Percentiles rank a stretch among this genome's conserved stretches.
Evolutionary conservation across 2,113 vertebrate genomes (phyloP).

Genomic region (Sprattus sprattus): DNA sequence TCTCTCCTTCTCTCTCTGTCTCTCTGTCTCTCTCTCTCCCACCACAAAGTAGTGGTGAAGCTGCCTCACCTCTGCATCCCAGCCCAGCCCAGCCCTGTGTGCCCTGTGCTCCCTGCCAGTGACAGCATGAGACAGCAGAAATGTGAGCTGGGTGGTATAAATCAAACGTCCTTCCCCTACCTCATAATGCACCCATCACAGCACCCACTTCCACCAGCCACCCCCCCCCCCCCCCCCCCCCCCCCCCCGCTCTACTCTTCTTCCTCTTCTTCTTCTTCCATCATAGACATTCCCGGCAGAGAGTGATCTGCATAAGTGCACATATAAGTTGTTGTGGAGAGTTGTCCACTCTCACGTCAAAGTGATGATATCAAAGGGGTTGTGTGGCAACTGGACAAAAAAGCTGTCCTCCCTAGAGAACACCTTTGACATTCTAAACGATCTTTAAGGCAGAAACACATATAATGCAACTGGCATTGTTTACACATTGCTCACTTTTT

Average conservation of each 20-base stretch:
- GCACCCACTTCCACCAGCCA: not conserved
- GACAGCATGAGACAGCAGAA: constrained; percentile 53
- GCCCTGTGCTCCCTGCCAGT: not conserved
- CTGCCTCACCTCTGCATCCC: not conserved
- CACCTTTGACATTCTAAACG: too few relatives aligned
- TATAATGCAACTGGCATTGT: too few relatives aligned
- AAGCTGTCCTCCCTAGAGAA: not conserved
- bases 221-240: not conserved
- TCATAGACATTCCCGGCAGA: not conserved
- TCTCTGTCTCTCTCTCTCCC: not conserved
- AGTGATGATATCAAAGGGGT: not conserved
- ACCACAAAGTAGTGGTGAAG: not conserved
- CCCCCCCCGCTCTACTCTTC: not conserved
- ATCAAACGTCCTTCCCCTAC: constrained; percentile 26
- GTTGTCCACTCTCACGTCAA: not conserved
- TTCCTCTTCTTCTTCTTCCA: not conserved
- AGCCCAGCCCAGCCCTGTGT: constrained; percentile 7
- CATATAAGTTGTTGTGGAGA: not conserved
- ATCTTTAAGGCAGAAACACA: too few relatives aligned
- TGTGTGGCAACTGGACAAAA: not conserved
- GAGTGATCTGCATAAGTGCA: not conserved
- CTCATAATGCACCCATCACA: not conserved
- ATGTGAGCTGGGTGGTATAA: constrained; percentile 47
- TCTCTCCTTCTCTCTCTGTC: not conserved
- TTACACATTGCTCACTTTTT: not conserved